Conservation (phyloP, 2,888 invertebrate species). For the Myathropa florea region DNA sequence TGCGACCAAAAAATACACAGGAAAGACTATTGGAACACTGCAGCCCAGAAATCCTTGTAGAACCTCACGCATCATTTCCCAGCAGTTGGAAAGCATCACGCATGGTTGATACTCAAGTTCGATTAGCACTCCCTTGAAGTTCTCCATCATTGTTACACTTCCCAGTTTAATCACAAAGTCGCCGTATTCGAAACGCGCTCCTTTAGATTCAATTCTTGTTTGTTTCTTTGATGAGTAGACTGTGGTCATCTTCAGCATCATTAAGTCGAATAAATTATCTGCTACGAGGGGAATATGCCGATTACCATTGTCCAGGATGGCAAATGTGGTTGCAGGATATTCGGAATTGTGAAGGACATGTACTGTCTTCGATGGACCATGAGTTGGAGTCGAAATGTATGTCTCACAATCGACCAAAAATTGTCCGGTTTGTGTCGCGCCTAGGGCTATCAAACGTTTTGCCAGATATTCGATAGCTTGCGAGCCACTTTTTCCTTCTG, state of each 20-base stretch:
- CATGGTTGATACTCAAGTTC: slow-evolving; percentile 97
- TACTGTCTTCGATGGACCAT: slow-evolving; percentile 89
- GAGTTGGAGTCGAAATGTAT: slow-evolving; percentile 87
- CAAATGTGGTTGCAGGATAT: slow-evolving; percentile 96
- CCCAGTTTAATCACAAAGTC: slow-evolving; percentile 97
- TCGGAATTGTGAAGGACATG: slow-evolving; percentile 98
- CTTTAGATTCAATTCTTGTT: slow-evolving; percentile 93
- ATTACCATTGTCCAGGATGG: slow-evolving; percentile 92
- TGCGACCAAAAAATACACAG: slow-evolving; percentile 82
- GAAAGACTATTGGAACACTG: slow-evolving; percentile 87
- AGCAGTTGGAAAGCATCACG: slow-evolving; percentile 92
- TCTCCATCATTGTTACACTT: slow-evolving; percentile 94
- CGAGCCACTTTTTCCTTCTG: slow-evolving; percentile 94
- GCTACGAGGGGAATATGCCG: slow-evolving; percentile 94
- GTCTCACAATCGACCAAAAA: slow-evolving; percentile 98
- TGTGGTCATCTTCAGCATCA: slow-evolving; percentile 93
- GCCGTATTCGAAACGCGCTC: slow-evolving; percentile 91
- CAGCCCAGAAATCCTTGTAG: slow-evolving; percentile 94
- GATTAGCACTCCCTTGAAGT: slow-evolving; percentile 95
- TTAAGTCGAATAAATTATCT: slow-evolving; percentile 93
- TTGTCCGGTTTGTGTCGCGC: slow-evolving; percentile 93
- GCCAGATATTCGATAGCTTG: slow-evolving; percentile 93
- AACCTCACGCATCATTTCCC: slow-evolving; percentile 95
- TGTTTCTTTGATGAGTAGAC: slow-evolving; percentile 95
- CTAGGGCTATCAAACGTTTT: slow-evolving; percentile 91